phyloP scores from a whole-genome alignment of 2,797 vertebrate genomes.

The Gadopsis marmoratus region DNA sequence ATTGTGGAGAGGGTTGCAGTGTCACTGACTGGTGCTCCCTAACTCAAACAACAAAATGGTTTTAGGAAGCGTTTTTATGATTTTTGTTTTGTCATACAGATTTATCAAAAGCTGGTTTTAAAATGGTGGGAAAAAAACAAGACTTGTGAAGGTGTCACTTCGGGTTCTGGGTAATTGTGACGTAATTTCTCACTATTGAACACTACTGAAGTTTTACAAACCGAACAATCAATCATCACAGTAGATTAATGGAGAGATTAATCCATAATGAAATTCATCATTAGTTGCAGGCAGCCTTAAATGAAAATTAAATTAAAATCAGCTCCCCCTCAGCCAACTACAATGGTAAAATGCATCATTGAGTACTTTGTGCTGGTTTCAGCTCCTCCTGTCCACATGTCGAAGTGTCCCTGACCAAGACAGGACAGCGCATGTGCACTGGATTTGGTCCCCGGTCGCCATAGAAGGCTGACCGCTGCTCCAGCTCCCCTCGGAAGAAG shows the following conservation, averaged over 20 bases:
- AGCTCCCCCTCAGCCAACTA: background rate
- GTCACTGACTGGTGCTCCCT: background rate
- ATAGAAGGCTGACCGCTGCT: too few species aligned
- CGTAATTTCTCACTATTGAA: background rate
- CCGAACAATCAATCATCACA: background rate
- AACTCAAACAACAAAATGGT: background rate
- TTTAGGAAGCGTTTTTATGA: background rate
- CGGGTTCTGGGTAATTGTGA: background rate
- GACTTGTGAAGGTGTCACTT: background rate
- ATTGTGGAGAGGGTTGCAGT: background rate
- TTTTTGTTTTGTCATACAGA: background rate
- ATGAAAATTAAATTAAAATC: background rate
- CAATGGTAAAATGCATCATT: background rate
- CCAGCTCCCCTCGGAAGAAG: too few species aligned
- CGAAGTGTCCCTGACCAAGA: too few species aligned
- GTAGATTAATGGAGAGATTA: background rate
- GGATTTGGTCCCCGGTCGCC: too few species aligned
- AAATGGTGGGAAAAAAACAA: background rate
- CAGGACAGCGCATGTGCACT: too few species aligned
- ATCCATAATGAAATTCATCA: background rate
- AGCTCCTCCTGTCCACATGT: too few species aligned
- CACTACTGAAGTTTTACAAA: background rate
- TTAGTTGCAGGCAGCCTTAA: background rate
- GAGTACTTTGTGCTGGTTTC: too few species aligned
- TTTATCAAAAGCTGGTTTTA: background rate